Conservation (phyloP, 64 coral and sea anemone genomes). For the Trachythela sp. region DNA sequence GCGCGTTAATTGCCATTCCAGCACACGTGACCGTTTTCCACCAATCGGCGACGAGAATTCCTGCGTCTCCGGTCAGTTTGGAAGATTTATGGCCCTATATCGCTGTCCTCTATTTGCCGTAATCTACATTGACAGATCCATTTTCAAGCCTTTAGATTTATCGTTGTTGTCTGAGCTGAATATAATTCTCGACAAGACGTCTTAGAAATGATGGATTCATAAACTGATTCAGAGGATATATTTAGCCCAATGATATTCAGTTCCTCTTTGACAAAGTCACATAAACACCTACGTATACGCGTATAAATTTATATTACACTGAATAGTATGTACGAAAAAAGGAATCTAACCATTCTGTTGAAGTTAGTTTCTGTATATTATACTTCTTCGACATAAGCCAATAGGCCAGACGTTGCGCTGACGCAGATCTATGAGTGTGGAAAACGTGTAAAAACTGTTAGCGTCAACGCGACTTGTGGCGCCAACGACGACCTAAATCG, state of each 20-base stretch:
- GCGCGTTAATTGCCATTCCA: neutral
- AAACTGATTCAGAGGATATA: neutral
- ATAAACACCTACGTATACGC: neutral
- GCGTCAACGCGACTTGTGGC: neutral
- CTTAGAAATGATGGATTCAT: neutral
- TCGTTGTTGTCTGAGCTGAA: neutral
- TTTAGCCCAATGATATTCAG: neutral
- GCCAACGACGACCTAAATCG: neutral
- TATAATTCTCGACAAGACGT: neutral
- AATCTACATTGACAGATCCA: conserved; percentile 29
- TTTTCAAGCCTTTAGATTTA: neutral
- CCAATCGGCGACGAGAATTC: neutral
- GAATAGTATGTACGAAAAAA: neutral
- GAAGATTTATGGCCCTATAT: conserved; percentile 25
- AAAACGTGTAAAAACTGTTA: conserved; percentile 5
- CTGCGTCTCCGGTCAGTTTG: neutral
- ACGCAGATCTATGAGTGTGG: neutral
- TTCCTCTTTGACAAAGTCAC: neutral
- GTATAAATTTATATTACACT: neutral
- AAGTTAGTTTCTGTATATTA: neutral
- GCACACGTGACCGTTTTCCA: neutral
- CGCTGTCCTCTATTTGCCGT: neutral
- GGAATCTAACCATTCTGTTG: neutral
- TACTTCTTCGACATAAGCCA: neutral
- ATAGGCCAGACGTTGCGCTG: neutral